phyloP scores from a whole-genome alignment of 2,113 vertebrate species.

The Notiomystis cincta region DNA sequence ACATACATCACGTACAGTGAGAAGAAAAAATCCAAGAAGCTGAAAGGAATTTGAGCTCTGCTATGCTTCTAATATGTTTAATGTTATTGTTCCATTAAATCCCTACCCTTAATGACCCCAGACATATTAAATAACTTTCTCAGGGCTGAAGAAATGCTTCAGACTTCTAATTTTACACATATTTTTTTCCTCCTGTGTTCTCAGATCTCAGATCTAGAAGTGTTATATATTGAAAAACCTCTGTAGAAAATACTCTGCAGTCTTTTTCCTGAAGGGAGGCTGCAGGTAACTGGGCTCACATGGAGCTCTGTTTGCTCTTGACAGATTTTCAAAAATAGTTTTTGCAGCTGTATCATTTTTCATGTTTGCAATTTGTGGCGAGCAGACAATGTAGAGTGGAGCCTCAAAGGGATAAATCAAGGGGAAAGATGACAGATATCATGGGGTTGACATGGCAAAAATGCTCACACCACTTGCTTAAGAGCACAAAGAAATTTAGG shows the following conservation, averaged over 20 bases:
- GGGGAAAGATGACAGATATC: neutral
- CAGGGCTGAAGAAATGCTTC: neutral
- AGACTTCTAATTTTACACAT: constrained; percentile 12
- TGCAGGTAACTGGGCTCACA: neutral
- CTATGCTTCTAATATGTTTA: constrained; percentile 44
- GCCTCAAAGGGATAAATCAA: neutral
- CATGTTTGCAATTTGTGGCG: neutral
- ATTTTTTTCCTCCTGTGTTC: neutral
- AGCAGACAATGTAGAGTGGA: neutral
- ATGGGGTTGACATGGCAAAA: neutral
- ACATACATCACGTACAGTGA: neutral
- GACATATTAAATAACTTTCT: constrained; percentile 50
- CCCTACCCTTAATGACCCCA: constrained; percentile 43
- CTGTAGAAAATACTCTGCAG: neutral
- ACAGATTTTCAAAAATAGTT: neutral
- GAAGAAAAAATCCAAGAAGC: neutral
- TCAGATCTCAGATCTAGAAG: neutral
- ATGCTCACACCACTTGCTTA: neutral
- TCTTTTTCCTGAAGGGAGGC: neutral
- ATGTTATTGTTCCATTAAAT: constrained; percentile 47
- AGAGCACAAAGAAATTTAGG: neutral
- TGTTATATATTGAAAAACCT: neutral
- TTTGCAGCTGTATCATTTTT: constrained; percentile 25
- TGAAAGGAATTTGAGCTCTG: constrained; percentile 17
- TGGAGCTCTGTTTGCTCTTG: neutral